Conservation (phyloP, 2,888 invertebrate genomes). For the Pristionchus maxplancki region DNA sequence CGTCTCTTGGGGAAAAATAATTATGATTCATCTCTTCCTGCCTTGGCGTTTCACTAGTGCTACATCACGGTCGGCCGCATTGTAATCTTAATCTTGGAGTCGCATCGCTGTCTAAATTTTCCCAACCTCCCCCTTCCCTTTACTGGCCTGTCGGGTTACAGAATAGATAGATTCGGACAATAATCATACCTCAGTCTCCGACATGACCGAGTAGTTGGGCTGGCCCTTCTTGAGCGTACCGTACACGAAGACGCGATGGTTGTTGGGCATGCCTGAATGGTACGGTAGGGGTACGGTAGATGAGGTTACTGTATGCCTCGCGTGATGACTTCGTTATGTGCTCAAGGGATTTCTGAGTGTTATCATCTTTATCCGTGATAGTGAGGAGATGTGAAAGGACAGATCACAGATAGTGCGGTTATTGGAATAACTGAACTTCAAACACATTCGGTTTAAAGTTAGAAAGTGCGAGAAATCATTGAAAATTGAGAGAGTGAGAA, state of each 20-base stretch:
- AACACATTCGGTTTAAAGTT: no score
- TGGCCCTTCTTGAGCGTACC: slow-evolving; percentile 92
- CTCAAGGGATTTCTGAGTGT: no score
- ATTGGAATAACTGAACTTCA: no score
- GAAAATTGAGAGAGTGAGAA: background rate
- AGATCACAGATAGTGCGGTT: background rate
- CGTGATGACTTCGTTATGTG: background rate
- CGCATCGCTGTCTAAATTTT: no score
- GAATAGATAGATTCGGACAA: no score
- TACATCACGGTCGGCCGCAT: no score
- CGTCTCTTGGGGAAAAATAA: background rate
- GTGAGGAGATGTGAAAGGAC: background rate
- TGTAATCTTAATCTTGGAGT: no score
- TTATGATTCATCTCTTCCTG: no score
- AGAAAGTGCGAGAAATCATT: background rate
- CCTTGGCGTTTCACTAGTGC: no score
- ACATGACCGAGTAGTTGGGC: slow-evolving; percentile 88
- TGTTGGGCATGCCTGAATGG: slow-evolving; percentile 18
- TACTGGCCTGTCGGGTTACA: no score
- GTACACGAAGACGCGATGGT: slow-evolving; percentile 87
- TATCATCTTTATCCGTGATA: background rate
- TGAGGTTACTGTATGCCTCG: background rate
- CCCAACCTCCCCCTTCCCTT: no score
- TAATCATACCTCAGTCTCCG: slow-evolving; percentile 78
- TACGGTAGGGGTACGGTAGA: background rate